phyloP scores from a whole-genome alignment of 2,113 vertebrate species.

The Canis aureus region DNA sequence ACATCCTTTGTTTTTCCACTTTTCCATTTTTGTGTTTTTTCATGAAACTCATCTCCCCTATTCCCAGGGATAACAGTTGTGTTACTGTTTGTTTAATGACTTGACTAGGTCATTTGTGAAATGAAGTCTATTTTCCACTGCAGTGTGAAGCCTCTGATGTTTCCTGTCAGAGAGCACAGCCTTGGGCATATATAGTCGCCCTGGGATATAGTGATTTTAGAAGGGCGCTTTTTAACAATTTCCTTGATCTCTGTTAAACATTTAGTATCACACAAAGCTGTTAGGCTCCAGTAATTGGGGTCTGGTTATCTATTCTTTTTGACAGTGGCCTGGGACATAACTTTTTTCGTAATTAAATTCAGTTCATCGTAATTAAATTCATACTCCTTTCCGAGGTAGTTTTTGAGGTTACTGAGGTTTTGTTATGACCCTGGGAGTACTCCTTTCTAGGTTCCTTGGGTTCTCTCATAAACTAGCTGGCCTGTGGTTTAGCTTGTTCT shows the following conservation, averaged over 20 bases:
- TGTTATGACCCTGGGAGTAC: background rate
- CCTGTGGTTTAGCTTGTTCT: background rate
- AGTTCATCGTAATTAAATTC: background rate
- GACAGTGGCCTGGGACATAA: background rate
- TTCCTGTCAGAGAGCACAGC: background rate
- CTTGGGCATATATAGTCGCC: background rate
- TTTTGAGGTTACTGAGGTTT: constrained; percentile 9
- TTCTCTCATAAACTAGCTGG: background rate
- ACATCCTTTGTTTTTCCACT: background rate
- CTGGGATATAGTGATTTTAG: background rate
- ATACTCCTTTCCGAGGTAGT: background rate
- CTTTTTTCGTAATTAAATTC: background rate
- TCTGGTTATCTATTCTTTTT: background rate
- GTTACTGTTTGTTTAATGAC: background rate
- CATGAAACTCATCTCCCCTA: background rate
- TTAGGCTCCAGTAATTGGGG: background rate
- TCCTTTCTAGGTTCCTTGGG: background rate
- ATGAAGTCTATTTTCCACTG: background rate
- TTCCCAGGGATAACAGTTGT: background rate
- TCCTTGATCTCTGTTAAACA: background rate
- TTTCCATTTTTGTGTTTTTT: background rate
- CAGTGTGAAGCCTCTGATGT: background rate
- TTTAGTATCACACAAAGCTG: background rate
- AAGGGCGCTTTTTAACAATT: background rate
- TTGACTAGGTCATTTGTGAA: background rate